A percentile compares a stretch with the other conserved stretches of the same genome.
Conservation (phyloP, 2,113 vertebrate species). For the Delphinus delphis region DNA sequence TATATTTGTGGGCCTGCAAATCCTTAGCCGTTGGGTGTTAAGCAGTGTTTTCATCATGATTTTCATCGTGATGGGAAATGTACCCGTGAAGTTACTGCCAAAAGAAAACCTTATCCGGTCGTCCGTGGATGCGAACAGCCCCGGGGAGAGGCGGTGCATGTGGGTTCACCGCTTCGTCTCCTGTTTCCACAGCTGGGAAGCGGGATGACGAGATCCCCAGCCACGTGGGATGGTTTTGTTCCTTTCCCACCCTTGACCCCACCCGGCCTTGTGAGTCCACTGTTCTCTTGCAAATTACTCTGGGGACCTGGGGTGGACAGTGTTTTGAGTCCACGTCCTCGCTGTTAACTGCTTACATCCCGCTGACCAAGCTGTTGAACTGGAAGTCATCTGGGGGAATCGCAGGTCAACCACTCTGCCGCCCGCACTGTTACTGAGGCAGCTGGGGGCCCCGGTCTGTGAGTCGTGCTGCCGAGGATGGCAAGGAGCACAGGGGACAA, state of each 20-base stretch:
- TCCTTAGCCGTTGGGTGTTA: background rate
- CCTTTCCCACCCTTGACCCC: background rate
- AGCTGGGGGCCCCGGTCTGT: background rate
- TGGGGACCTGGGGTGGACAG: background rate
- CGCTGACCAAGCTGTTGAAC: background rate
- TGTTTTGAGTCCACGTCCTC: background rate
- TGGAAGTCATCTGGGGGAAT: background rate
- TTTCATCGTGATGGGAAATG: background rate
- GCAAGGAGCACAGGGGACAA: background rate
- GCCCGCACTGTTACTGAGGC: background rate
- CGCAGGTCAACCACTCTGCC: background rate
- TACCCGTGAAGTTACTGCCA: background rate
- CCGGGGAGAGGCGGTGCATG: background rate
- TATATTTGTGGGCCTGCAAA: background rate
- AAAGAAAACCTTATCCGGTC: background rate
- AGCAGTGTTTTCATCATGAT: background rate
- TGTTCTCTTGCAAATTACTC: background rate
- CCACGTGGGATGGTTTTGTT: background rate
- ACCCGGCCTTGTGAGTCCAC: background rate
- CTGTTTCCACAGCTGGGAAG: background rate
- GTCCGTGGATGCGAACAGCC: background rate
- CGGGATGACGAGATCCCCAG: background rate
- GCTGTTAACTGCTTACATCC: background rate
- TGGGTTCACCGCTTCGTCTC: background rate
- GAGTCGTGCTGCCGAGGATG: background rate